Evolutionary conservation across 2,113 vertebrate genomes (phyloP).

Genomic region (Fukomys damarensis): DNA sequence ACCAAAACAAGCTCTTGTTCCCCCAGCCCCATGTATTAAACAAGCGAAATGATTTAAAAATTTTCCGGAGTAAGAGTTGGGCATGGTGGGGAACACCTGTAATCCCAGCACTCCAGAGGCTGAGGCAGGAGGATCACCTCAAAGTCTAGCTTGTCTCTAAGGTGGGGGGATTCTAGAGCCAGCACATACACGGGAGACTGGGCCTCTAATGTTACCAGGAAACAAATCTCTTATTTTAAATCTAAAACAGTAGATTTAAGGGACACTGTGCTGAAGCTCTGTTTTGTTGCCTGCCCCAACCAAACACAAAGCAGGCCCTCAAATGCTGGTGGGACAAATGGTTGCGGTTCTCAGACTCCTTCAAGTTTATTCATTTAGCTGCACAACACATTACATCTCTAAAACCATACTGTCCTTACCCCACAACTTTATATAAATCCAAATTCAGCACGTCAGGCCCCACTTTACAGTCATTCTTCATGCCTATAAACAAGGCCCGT

Average conservation of each 20-base stretch:
- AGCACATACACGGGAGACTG: neutral
- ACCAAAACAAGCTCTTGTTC: neutral
- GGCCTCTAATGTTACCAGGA: neutral
- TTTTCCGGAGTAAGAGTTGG: neutral
- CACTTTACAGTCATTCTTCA: neutral
- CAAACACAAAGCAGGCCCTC: neutral
- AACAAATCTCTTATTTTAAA: slow-evolving; percentile 3
- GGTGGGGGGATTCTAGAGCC: neutral
- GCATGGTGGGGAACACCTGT: neutral
- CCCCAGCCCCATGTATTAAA: neutral
- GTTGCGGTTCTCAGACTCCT: neutral
- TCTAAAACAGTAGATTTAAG: neutral
- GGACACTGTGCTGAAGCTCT: too few relatives aligned
- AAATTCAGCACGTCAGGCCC: neutral
- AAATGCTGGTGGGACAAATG: neutral
- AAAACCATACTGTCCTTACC: neutral
- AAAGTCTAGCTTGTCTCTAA: too few relatives aligned
- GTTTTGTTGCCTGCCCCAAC: neutral
- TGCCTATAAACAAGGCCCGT: neutral
- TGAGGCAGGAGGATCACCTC: neutral
- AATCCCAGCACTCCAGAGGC: neutral
- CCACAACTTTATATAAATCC: neutral
- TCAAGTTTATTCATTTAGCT: too few relatives aligned
- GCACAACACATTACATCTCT: neutral
- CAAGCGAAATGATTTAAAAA: neutral